Conservation (phyloP, 2,113 vertebrate species). For the Otocyon megalotis region DNA sequence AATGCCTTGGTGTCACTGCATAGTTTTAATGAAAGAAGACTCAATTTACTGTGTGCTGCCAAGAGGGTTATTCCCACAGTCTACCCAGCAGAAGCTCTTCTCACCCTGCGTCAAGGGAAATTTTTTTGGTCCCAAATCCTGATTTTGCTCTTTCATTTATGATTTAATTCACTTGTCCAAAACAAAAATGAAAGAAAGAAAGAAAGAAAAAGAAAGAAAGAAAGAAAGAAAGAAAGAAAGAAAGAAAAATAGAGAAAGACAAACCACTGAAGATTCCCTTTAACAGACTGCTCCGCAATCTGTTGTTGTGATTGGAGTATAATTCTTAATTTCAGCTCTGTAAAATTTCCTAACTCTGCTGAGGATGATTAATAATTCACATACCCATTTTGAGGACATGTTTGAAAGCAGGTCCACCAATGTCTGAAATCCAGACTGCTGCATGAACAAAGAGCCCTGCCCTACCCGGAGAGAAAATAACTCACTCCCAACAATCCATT, state of each 20-base stretch:
- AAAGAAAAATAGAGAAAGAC: neutral
- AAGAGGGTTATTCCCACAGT: neutral
- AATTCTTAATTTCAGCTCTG: neutral
- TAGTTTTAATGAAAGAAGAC: neutral
- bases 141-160: slow-evolving; percentile 5
- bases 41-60: neutral
- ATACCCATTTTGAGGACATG: neutral
- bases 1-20: neutral
- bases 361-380: slow-evolving; percentile 32
- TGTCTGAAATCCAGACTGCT: neutral
- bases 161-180: neutral
- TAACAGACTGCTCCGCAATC: neutral
- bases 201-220: neutral
- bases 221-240: neutral
- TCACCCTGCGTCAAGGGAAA: neutral
- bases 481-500: neutral
- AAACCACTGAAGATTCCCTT: neutral
- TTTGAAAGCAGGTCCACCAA: neutral
- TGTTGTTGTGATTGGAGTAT: neutral
- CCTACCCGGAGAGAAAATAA: neutral
- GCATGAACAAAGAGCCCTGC: neutral
- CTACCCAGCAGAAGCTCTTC: neutral
- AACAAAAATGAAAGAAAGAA: neutral
- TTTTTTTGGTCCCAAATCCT: neutral
- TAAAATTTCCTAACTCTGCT: neutral